Evolutionary conservation across 2,888 invertebrate genomes (phyloP).

Genomic region (Aproaerema taeniolella): DNA sequence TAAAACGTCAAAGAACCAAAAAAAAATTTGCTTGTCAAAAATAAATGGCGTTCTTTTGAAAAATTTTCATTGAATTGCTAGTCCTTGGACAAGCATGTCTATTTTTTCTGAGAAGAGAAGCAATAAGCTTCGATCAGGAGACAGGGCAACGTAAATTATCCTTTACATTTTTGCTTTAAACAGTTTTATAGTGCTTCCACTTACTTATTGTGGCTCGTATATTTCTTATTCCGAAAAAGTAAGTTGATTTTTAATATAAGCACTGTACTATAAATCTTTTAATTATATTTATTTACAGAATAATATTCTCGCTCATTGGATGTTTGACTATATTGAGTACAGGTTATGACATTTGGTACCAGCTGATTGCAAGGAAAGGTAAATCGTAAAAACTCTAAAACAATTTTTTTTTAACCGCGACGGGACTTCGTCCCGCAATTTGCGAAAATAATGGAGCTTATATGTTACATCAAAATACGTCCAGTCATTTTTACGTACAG

Average conservation of each 20-base stretch:
- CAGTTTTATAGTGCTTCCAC: too few species aligned
- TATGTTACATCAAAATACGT: not conserved
- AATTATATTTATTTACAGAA: slow-evolving; percentile 17
- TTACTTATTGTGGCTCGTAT: too few species aligned
- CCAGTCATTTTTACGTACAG: too few species aligned
- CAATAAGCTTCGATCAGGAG: too few species aligned
- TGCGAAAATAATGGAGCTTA: not conserved
- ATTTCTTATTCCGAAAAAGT: too few species aligned
- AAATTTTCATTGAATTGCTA: too few species aligned
- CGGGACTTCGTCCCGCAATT: not conserved
- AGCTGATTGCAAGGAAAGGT: slow-evolving; percentile 21
- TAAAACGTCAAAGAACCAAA: too few species aligned
- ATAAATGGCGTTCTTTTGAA: too few species aligned
- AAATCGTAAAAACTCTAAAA: not conserved
- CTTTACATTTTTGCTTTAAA: not conserved
- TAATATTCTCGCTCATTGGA: slow-evolving; percentile 22
- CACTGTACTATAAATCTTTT: not conserved
- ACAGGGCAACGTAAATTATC: not conserved
- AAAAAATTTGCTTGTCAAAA: too few species aligned
- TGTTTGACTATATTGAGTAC: slow-evolving; percentile 23
- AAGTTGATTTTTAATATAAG: not conserved
- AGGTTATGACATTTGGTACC: slow-evolving; percentile 21
- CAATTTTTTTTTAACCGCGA: not conserved
- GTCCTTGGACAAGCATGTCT: too few species aligned
- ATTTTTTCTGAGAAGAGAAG: too few species aligned